These are phyloP conservation scores for Polia nebulosa DNA, from an alignment of 2,888 invertebrate species.

Conservation along the genomic window DNA sequence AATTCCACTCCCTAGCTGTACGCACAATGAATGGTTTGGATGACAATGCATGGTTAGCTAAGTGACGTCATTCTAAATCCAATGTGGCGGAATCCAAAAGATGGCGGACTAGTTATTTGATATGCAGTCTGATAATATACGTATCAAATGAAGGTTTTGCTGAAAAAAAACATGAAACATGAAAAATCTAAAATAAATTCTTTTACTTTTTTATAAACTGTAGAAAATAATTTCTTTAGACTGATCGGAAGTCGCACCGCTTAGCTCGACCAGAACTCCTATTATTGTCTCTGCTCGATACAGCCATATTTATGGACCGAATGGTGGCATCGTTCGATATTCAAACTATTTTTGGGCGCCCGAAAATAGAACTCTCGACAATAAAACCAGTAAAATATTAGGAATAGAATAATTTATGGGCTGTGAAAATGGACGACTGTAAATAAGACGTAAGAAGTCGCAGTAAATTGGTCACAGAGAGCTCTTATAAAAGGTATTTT, in stretches of 20 bases:
- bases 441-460: conserved; percentile 49
- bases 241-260: not conserved
- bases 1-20: too few species aligned
- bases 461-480: conserved; percentile 39
- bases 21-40: too few species aligned
- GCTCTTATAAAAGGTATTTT: conserved; percentile 36
- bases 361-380: conserved; percentile 45
- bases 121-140: too few species aligned
- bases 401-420: conserved; percentile 51
- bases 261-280: not conserved
- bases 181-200: too few species aligned
- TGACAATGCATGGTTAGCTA: too few species aligned
- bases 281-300: conserved; percentile 10
- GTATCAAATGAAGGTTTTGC: too few species aligned
- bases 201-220: too few species aligned
- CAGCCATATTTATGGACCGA: conserved; percentile 17
- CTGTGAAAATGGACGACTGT: conserved; percentile 46
- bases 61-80: too few species aligned
- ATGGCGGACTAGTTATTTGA: too few species aligned
- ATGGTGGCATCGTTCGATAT: conserved; percentile 34
- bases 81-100: too few species aligned
- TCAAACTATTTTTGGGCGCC: conserved; percentile 36
- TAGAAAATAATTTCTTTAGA: too few species aligned
- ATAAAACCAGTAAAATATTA: conserved; percentile 55
- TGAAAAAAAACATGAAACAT: too few species aligned